Conservation (phyloP, 2,888 invertebrate genomes). For the Glyphotaelius pellucidus region DNA sequence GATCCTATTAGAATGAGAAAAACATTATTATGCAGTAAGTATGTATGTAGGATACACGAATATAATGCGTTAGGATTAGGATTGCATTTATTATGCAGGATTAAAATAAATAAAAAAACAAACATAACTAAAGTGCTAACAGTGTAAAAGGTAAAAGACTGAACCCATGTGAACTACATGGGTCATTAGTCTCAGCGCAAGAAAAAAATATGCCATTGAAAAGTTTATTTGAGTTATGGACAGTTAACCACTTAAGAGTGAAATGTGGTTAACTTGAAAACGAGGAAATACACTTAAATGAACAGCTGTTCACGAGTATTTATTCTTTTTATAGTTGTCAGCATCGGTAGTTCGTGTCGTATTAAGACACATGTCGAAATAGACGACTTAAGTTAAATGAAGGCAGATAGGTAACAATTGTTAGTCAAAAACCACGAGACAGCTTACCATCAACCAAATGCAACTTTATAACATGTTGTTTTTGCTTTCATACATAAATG, state of each 20-base stretch:
- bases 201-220: neutral
- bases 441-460: neutral
- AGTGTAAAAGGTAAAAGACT: neutral
- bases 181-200: neutral
- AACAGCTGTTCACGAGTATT: neutral
- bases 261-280: slow-evolving; percentile 20
- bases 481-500: too few species aligned
- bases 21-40: too few species aligned
- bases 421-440: neutral
- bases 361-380: neutral
- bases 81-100: too few species aligned
- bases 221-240: neutral
- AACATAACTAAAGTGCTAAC: too few species aligned
- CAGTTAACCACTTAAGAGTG: slow-evolving; percentile 35
- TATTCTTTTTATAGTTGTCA: neutral
- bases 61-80: too few species aligned
- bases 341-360: neutral
- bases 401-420: neutral
- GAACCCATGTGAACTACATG: neutral
- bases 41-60: too few species aligned
- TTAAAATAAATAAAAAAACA: too few species aligned
- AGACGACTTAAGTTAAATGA: neutral
- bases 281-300: slow-evolving; percentile 24
- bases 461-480: neutral
- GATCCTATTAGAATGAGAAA: too few species aligned